A percentile compares a stretch with the other conserved stretches of the same genome.
Conservation (phyloP, 2,113 vertebrate species). For the Hippocampus mohnikei region DNA sequence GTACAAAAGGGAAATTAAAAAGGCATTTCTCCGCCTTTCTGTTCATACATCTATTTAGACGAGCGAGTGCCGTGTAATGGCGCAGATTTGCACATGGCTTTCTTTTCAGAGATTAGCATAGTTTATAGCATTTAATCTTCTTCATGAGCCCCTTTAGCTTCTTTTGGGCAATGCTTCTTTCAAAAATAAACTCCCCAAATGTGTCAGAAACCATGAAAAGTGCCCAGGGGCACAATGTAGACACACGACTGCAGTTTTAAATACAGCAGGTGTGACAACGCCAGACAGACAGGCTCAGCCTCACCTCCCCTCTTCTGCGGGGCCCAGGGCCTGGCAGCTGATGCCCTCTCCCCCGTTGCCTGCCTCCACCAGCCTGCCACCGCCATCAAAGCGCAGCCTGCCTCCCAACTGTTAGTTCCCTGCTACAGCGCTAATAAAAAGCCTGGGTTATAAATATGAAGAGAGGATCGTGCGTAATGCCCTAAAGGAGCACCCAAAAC, state of each 20-base stretch:
- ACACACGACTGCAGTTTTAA: slow-evolving; percentile 35
- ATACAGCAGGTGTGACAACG: slow-evolving; percentile 47
- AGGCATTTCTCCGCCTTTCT: background rate
- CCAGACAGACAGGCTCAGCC: slow-evolving; percentile 18
- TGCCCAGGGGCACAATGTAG: background rate
- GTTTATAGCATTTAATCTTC: slow-evolving; percentile 7
- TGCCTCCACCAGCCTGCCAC: slow-evolving; percentile 51
- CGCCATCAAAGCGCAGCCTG: slow-evolving; percentile 61
- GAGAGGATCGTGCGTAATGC: slow-evolving; percentile 60
- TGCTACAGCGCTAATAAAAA: slow-evolving; percentile 66
- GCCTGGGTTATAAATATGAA: slow-evolving; percentile 69
- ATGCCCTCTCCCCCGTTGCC: slow-evolving; percentile 44
- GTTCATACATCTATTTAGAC: background rate
- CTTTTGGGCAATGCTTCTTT: background rate
- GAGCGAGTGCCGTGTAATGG: background rate
- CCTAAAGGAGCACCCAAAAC: slow-evolving; percentile 66
- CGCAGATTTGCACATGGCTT: background rate
- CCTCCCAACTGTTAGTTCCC: slow-evolving; percentile 68
- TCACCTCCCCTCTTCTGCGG: slow-evolving; percentile 31
- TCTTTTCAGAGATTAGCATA: background rate
- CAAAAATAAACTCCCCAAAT: background rate
- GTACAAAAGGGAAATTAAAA: background rate
- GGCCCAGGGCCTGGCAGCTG: slow-evolving; percentile 52
- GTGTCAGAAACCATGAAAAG: background rate
- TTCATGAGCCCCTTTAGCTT: slow-evolving; percentile 4